A percentile compares a stretch with the other conserved stretches of the same genome.
phyloP scores from a whole-genome alignment of 1,140 invertebrate species.

The Trialeurodes vaporariorum region DNA sequence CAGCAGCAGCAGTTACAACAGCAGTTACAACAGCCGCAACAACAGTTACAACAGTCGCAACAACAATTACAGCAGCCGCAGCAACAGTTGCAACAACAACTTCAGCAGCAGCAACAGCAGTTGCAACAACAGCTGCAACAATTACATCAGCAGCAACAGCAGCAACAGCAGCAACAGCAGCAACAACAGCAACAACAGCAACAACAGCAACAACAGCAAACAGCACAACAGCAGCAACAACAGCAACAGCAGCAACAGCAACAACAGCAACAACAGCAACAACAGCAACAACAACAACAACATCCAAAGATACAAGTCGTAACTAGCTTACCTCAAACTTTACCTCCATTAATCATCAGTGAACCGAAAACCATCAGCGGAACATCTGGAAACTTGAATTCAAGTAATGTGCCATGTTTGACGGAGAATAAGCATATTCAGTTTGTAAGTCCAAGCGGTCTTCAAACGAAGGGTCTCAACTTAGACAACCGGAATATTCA shows the following conservation, averaged over 20 bases:
- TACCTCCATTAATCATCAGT: neutral
- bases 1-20: constrained; percentile 5
- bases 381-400: neutral
- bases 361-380: neutral
- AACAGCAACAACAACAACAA: neutral
- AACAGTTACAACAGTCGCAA: neutral
- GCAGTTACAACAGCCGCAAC: constrained; percentile 10
- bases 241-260: constrained; percentile 1
- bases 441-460: neutral
- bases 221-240: constrained; percentile 11
- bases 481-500: neutral
- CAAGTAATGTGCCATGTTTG: neutral
- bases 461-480: neutral
- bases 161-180: constrained; percentile 12
- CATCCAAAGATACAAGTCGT: neutral
- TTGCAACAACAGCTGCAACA: neutral
- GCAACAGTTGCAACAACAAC: constrained; percentile 1
- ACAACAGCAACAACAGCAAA: constrained; percentile 9
- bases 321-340: neutral
- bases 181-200: constrained; percentile 10
- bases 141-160: constrained; percentile 9
- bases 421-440: neutral
- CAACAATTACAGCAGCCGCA: constrained; percentile 2
- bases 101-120: neutral
- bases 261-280: neutral